Base-by-base conservation (phyloP, 1,140 invertebrate genomes). In the Pachypsylla venusta region DNA sequence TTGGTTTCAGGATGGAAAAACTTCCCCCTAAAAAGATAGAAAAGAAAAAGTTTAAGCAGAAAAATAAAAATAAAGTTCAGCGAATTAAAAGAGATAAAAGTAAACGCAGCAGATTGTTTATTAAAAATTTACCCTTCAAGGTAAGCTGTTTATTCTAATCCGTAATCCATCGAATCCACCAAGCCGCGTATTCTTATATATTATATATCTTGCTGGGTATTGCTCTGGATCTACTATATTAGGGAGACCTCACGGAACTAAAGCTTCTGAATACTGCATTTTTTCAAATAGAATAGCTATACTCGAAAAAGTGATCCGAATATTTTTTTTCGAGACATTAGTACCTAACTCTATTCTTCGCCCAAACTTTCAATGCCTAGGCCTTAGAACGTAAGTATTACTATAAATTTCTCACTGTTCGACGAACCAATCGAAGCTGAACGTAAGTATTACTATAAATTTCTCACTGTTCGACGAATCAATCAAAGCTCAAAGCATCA, bases 111-210 rank as follows among this genome's bases (percentile, higher is more conserved):
- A 48, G 42, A 48, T 22, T 48, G n/a, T 48, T 48, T 48, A 48
- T 48, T 22, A 48, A 48, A 19, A 48, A 48, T 48, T 48, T 48
- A 48, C 42, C 42, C 22, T 48, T 48, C 22, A 48, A 48, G n/a
- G 42, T 19, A 48, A 48, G 42, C 22, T 19, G 16, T 19, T 19
- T 35, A 10, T 10, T 10, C n/a, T 35, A 35, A 35, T 10, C n/a
- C n/a, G 7, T 35, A 35, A 10, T 10, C n/a, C 7, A n/a, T 7
- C 30, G n/a, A 35, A n/a, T 35, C 7, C 30, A 10, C 30, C 7
- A 35, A n/a, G n/a, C n/a, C n/a, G n/a, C n/a, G n/a, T n/a, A n/a
- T n/a, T n/a, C 30, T 35, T 35, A 10, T 35, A 35, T 7, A 35
- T 35, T 35, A 10, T 35, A n/a, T 35, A 7, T 35, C n/a, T 35